Conservation (phyloP, 2,113 vertebrate genomes). For the Nematolebias whitei region DNA sequence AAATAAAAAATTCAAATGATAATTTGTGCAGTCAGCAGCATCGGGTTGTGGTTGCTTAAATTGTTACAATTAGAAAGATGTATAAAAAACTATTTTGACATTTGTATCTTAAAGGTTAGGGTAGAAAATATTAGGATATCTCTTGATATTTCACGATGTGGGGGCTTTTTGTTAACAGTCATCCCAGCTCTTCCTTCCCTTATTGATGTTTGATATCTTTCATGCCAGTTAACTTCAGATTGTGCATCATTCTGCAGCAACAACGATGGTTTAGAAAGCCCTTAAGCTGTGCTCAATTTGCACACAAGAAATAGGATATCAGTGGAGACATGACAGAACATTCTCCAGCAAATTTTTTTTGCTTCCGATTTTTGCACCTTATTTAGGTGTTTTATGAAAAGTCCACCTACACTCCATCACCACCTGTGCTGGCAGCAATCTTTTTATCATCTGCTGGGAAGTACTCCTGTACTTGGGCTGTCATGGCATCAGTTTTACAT, state of each 20-base stretch:
- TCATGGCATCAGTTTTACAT: slow-evolving; percentile 4
- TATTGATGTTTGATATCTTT: neutral
- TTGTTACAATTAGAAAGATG: no score
- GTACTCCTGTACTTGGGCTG: neutral
- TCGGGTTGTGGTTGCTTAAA: no score
- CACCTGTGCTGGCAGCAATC: slow-evolving; percentile 7
- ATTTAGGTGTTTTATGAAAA: slow-evolving; percentile 3
- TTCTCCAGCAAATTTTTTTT: neutral
- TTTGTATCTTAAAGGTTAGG: no score
- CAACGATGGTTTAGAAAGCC: neutral
- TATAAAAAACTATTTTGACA: no score
- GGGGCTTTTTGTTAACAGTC: no score
- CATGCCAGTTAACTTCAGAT: neutral
- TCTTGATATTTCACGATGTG: no score
- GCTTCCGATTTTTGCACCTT: slow-evolving; percentile 4
- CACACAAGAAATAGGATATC: neutral
- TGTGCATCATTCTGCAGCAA: neutral
- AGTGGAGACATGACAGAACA: neutral
- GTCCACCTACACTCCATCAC: slow-evolving; percentile 1
- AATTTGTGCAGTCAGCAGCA: no score
- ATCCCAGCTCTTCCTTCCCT: neutral
- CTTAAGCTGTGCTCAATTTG: neutral
- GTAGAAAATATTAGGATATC: no score
- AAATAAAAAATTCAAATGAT: no score
- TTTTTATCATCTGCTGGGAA: neutral